These are phyloP conservation scores for Anoplophora glabripennis DNA, from an alignment of 1,140 invertebrate species.

Conservation along the genomic window DNA sequence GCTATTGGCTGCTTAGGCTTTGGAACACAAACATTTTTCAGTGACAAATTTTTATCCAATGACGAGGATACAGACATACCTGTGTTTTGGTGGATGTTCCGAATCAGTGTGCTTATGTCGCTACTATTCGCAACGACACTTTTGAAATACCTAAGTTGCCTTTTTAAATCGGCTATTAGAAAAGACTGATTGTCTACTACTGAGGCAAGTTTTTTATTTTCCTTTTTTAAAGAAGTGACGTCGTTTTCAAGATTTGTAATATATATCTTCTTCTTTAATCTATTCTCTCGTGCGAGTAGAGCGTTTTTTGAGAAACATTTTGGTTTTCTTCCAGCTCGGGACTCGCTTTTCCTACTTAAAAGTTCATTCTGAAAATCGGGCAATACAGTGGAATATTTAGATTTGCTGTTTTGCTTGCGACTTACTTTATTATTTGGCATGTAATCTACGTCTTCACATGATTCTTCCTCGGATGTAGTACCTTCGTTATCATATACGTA, in stretches of 20 bases:
- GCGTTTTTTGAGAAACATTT: conserved; percentile 52
- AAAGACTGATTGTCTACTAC: conserved; percentile 51
- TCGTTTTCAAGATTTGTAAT: conserved; percentile 56
- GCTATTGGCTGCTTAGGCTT: conserved; percentile 11
- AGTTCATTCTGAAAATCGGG: too few species aligned
- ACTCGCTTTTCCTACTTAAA: too few species aligned
- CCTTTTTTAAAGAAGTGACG: conserved; percentile 46
- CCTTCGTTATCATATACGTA: too few species aligned
- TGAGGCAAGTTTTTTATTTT: conserved; percentile 52
- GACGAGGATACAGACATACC: conserved; percentile 41
- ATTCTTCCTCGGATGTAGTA: too few species aligned
- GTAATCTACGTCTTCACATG: too few species aligned
- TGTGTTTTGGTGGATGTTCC: conserved; percentile 46
- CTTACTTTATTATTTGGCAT: too few species aligned
- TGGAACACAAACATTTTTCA: conserved; percentile 17
- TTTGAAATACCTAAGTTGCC: conserved; percentile 54
- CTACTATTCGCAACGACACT: conserved; percentile 55
- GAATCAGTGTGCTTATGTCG: conserved; percentile 50
- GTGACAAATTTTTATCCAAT: conserved; percentile 29
- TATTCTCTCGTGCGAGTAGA: conserved; percentile 58
- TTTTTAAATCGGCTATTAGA: conserved; percentile 50
- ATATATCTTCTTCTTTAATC: conserved; percentile 58
- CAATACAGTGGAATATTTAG: too few species aligned
- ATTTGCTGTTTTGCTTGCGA: too few species aligned
- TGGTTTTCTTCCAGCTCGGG: conserved; percentile 16